Evolutionary conservation across 2,888 invertebrate species (phyloP), one percentile per base, ranked within the genome.

Genomic region (Morpho deidamia): DNA sequence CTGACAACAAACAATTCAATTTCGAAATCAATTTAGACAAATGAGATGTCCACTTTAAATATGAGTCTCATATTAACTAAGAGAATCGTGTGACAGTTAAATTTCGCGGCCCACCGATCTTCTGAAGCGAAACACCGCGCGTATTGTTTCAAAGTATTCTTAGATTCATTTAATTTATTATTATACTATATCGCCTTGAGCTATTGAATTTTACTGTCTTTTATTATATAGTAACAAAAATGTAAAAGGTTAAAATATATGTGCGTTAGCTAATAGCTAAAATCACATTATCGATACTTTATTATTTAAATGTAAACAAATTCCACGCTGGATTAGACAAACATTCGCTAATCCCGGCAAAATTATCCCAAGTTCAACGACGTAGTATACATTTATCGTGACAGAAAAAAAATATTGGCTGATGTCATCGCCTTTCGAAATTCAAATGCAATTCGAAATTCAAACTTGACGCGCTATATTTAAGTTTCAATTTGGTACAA

Each of bases 91-190:
- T 72, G 77, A 76, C 76, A 72, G 65, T 69, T 75, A 59, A 60
- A 72, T 78, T 78, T 77, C 74, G 71, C 70, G 74, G 52, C 7
- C 60, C 66, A 77, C 72, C 72, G 53, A n/a, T 7, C 53, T 41
- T 61, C 61, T 55, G 62, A 56, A 47, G 70, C 70, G 68, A 9
- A 46, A 32, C 39, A 8, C 46, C 46, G 38, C 38, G n/a, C 8
- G 38, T 32, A 46, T 46, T 46, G 46, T 46, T 46, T 46, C 23
- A 10, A 42, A 9, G 41, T 42, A 42, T 14, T 14, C 11, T 40
- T 40, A 11, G 8, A 11, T 40, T 12, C 8, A 40, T 11, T 39
- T 39, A 47, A 39, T 10, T 11, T 1, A 14, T 14, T 23, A 23
- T 23, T 23, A 1, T 23, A 23, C 3, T 23, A 23, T 23, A 23